Evolutionary conservation across 2,797 vertebrate species (phyloP), one percentile per base, ranked within the genome.

Genomic region (Scolopax bukidnonensis): DNA sequence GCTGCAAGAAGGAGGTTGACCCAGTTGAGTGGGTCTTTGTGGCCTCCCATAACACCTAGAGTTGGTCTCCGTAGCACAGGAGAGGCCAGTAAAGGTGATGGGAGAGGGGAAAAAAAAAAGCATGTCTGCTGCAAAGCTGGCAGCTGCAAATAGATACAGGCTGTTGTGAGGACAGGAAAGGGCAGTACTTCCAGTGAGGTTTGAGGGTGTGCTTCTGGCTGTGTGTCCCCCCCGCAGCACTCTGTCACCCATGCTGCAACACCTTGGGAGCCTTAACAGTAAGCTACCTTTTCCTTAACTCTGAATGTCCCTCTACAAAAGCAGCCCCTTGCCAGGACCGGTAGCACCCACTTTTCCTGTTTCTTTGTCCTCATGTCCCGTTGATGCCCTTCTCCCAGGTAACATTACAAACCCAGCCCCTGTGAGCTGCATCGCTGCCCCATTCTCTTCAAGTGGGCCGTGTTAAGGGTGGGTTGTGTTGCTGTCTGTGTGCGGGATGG

Each of bases 401-500:
- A 32, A 61, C 1, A 0, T n/a, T 41, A 67, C 15, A 47, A 67
- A 47, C 41, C 23, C 13, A 24, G 8, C 24, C 33, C 5, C 36
- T 54, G 27, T 36, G 53, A 61, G 53, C 47, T 65, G 28, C 45
- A 4, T 27, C 1, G 2, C 50, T 20, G 18, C 51, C 36, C 36
- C 36, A 36, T 71, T 32, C 41, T 51, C n/a, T 67, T 51, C 48
- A 33, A 18, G 61, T 2, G 2, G 53, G 30, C 1, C 12, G 25
- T 12, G 19, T 27, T 57, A 38, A 48, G 45, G 57, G 30, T 36
- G 59, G 38, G 47, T 47, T 40, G 38, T 0, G 1, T 48, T 48
- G 43, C 33, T 1, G 0, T 54, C 81, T 33, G 69, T 3, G 0
- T 24, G 33, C 0, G 1, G 33, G 61, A 15, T 21, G n/a, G 21